These are phyloP conservation scores for Rhamnusium bicolor DNA, from an alignment of 2,888 invertebrate genomes.

Conservation along the genomic window DNA sequence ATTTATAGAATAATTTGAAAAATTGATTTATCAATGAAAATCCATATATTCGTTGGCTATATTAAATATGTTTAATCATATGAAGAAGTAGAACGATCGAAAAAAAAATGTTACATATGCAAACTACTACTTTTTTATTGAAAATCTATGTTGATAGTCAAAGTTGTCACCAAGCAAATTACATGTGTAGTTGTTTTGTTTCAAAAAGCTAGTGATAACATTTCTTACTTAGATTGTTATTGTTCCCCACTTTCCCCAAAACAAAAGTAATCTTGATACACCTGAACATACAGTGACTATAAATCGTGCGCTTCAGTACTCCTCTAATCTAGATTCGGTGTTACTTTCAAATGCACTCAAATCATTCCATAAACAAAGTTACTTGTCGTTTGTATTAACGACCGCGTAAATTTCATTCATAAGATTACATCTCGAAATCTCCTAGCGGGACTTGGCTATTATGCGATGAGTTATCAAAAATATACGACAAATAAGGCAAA, in stretches of 20 bases:
- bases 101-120: too few relatives aligned
- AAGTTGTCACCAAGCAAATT: too few relatives aligned
- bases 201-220: too few relatives aligned
- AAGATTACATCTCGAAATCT: slow-evolving; percentile 29
- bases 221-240: too few relatives aligned
- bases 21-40: too few relatives aligned
- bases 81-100: too few relatives aligned
- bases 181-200: too few relatives aligned
- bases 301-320: not conserved
- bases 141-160: too few relatives aligned
- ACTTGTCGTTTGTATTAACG: slow-evolving; percentile 29
- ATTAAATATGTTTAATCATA: too few relatives aligned
- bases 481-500: not conserved
- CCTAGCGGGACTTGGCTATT: slow-evolving; percentile 1
- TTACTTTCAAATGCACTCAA: slow-evolving; percentile 31
- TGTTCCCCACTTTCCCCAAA: not conserved
- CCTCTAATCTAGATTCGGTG: slow-evolving; percentile 29
- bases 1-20: too few relatives aligned
- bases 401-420: slow-evolving; percentile 37
- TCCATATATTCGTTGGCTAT: too few relatives aligned
- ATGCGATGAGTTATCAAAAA: not conserved
- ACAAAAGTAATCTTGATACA: not conserved
- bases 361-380: slow-evolving; percentile 29
- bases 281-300: not conserved
- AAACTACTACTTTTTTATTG: too few relatives aligned